A percentile compares a stretch with the other conserved stretches of the same genome.
phyloP scores from a whole-genome alignment of 2,113 vertebrate species.

The Barbus barbus region DNA sequence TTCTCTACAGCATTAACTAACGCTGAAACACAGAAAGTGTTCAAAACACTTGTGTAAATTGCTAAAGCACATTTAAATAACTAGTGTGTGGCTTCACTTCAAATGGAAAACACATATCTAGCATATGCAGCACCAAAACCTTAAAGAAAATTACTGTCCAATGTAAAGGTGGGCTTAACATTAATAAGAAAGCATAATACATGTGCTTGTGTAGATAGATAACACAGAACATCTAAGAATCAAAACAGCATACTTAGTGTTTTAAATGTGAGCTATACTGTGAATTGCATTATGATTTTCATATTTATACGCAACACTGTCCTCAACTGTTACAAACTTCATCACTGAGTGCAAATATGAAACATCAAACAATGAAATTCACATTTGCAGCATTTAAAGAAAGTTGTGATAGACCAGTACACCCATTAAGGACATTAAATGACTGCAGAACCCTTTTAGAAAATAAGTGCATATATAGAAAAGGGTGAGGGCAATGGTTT shows the following conservation, averaged over 20 bases:
- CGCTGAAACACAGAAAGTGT: constrained; percentile 68
- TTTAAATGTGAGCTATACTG: background rate
- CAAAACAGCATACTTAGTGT: background rate
- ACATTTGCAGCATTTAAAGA: background rate
- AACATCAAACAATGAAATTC: background rate
- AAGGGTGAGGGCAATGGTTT: background rate
- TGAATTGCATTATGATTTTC: background rate
- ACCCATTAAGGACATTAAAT: constrained; percentile 14
- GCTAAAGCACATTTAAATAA: constrained; percentile 16
- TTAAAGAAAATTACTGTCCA: background rate
- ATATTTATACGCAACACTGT: background rate
- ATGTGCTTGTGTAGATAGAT: background rate
- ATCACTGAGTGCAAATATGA: constrained; percentile 3
- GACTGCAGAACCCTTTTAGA: constrained; percentile 10
- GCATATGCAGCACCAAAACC: constrained; percentile 7
- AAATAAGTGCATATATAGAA: background rate
- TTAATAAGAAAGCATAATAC: background rate
- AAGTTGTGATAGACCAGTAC: background rate
- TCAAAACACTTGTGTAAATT: constrained; percentile 13
- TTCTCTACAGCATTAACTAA: constrained; percentile 66
- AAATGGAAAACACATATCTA: background rate
- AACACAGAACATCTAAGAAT: background rate
- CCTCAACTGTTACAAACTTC: background rate
- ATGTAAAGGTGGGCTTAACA: background rate
- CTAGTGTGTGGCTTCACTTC: background rate